Evolutionary conservation across 2,113 vertebrate species (phyloP).

Genomic region (Anarhynchus alexandrinus): DNA sequence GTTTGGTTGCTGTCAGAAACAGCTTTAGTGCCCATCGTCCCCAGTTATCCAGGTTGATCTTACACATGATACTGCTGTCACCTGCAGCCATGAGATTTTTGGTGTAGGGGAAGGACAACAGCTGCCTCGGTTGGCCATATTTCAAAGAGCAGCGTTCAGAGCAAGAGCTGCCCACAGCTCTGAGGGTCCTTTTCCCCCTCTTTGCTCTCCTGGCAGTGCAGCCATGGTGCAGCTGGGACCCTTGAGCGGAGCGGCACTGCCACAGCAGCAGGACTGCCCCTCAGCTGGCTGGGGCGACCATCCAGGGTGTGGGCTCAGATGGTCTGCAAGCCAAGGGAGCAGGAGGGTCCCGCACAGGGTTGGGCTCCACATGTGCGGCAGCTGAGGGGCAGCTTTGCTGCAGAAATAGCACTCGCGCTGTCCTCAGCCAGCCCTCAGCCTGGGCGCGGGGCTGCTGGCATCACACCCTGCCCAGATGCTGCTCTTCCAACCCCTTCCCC

Average conservation of each 20-base stretch:
- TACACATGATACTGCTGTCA: not conserved
- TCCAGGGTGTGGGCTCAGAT: rapidly evolving
- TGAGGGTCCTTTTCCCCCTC: not conserved
- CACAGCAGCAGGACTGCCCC: not conserved
- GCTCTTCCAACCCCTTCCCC: not conserved
- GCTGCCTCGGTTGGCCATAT: rapidly evolving
- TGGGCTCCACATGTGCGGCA: not conserved
- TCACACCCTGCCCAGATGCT: not conserved
- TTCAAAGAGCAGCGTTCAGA: not conserved
- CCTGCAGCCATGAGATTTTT: not conserved
- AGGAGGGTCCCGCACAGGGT: not conserved
- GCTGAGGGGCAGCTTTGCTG: not conserved
- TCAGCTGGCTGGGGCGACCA: not conserved
- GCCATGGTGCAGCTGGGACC: not conserved
- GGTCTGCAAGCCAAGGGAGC: not conserved
- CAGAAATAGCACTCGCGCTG: not conserved
- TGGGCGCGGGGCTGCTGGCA: not conserved
- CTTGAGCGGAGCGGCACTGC: not conserved
- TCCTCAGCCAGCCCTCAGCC: too few species aligned
- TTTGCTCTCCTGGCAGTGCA: not conserved
- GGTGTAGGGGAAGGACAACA: not conserved
- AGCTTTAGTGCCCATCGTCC: not conserved
- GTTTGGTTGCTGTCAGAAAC: not conserved
- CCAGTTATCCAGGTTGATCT: not conserved
- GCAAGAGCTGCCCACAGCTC: rapidly evolving